Evolutionary conservation across 2,888 invertebrate species (phyloP).

Genomic region (Nymphalis polychloros): DNA sequence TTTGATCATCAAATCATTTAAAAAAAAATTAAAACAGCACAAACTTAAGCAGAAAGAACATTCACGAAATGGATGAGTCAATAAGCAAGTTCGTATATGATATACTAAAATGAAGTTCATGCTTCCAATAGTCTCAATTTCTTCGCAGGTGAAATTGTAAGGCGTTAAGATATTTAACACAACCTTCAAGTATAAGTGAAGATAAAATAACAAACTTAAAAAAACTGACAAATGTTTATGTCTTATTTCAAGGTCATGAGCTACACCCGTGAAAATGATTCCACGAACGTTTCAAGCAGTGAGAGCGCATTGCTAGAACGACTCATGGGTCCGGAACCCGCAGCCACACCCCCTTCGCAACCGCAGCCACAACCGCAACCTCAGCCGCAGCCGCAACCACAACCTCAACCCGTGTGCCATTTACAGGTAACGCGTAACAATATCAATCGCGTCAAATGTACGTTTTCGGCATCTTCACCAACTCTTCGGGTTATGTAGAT

Average conservation of each 20-base stretch:
- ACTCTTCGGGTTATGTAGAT: too few relatives aligned
- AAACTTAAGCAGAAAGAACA: too few relatives aligned
- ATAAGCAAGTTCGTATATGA: too few relatives aligned
- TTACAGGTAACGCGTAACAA: slow-evolving; percentile 57
- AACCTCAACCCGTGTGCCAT: slow-evolving; percentile 65
- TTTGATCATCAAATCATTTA: too few relatives aligned
- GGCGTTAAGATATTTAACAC: too few relatives aligned
- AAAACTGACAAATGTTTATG: background rate
- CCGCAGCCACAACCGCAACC: slow-evolving; percentile 41
- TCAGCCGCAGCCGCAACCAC: slow-evolving; percentile 30
- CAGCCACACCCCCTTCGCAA: slow-evolving; percentile 48
- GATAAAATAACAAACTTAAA: background rate
- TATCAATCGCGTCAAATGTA: too few relatives aligned
- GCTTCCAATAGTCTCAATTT: background rate
- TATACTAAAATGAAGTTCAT: background rate
- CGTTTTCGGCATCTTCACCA: too few relatives aligned
- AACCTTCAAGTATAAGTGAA: background rate
- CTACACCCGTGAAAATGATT: slow-evolving; percentile 66
- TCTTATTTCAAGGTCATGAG: slow-evolving; percentile 55
- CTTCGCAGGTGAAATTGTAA: too few relatives aligned
- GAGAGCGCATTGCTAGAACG: slow-evolving; percentile 72
- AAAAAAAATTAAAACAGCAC: too few relatives aligned
- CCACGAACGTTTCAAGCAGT: slow-evolving; percentile 72
- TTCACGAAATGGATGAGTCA: too few relatives aligned
- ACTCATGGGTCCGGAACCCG: slow-evolving; percentile 64